Percentiles rank a stretch among this genome's conserved stretches.
Evolutionary conservation across 2,113 vertebrate genomes (phyloP).

Genomic region (Melanerpes formicivorus): DNA sequence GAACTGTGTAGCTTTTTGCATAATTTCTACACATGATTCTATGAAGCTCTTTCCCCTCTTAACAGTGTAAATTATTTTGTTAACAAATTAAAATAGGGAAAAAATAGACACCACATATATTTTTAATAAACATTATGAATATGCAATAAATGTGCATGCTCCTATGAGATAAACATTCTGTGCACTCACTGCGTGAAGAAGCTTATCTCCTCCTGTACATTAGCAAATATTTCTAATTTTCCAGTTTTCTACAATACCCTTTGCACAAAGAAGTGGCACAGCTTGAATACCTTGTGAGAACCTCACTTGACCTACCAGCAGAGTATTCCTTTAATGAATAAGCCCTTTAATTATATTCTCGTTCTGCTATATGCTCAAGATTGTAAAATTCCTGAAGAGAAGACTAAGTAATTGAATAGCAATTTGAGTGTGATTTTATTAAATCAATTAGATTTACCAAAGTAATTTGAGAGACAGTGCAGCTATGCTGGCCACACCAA

Average conservation of each 20-base stretch:
- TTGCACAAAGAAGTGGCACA: neutral
- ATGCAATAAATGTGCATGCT: neutral
- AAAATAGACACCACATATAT: neutral
- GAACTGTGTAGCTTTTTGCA: neutral
- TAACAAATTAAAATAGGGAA: neutral
- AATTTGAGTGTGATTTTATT: constrained; percentile 65
- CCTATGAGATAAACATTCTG: neutral
- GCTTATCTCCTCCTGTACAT: neutral
- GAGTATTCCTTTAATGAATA: constrained; percentile 36
- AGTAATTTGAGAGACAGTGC: constrained; percentile 45
- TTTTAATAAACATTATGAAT: neutral
- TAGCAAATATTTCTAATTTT: neutral
- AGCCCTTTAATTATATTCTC: constrained; percentile 51
- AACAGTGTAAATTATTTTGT: neutral
- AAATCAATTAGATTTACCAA: constrained; percentile 64
- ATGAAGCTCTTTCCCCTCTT: neutral
- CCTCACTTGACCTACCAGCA: neutral
- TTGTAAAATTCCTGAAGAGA: constrained; percentile 63
- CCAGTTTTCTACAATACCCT: neutral
- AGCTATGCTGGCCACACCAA: constrained; percentile 10
- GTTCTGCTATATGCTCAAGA: constrained; percentile 50
- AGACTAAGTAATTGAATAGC: constrained; percentile 59
- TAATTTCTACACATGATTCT: neutral
- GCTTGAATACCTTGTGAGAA: neutral
- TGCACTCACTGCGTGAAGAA: neutral